These are phyloP conservation scores for Pseudorasbora parva DNA, from an alignment of 2,113 vertebrate species.

Conservation along the genomic window DNA sequence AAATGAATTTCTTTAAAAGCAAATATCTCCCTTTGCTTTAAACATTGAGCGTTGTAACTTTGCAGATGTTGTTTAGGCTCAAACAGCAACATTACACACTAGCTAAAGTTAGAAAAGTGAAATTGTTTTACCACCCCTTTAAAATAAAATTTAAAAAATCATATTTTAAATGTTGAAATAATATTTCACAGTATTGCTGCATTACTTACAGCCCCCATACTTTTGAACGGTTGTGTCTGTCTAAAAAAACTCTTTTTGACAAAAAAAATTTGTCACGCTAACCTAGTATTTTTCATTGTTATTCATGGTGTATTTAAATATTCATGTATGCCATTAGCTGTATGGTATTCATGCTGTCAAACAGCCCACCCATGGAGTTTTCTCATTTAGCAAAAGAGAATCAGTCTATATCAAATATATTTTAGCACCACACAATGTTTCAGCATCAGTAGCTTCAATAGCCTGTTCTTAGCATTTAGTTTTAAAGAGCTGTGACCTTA, in stretches of 20 bases:
- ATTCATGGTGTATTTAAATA: neutral
- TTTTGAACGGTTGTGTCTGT: neutral
- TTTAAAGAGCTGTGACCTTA: constrained; percentile 46
- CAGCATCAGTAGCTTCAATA: constrained; percentile 1
- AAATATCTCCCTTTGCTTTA: no score
- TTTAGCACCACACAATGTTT: constrained; percentile 27
- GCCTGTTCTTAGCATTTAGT: neutral
- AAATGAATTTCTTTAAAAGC: no score
- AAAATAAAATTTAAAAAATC: no score
- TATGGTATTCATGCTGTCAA: neutral
- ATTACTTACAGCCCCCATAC: neutral
- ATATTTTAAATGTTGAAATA: no score
- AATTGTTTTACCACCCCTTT: no score
- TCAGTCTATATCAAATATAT: constrained; percentile 15
- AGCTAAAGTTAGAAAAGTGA: no score
- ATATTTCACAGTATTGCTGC: no score
- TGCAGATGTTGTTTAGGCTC: no score
- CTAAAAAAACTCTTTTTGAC: neutral
- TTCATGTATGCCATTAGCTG: neutral
- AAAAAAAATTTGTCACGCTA: neutral
- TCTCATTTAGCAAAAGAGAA: neutral
- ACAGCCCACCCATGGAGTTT: neutral
- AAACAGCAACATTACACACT: no score
- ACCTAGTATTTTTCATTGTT: neutral
- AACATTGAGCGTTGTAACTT: no score